phyloP scores from a whole-genome alignment of 2,797 vertebrate genomes.

The Phataginus tetradactyla region DNA sequence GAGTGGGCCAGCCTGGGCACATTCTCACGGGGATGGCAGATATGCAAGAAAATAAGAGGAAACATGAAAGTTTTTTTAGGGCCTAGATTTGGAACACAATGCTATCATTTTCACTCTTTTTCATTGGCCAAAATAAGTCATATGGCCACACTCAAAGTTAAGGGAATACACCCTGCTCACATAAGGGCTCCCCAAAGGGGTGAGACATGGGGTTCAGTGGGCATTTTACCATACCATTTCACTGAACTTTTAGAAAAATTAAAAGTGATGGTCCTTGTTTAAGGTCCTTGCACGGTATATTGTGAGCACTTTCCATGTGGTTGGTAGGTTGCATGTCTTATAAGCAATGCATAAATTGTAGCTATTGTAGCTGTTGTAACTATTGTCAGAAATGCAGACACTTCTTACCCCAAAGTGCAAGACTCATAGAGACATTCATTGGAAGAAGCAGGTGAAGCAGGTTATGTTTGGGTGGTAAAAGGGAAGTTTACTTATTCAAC shows the following conservation, averaged over 20 bases:
- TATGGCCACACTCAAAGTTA: neutral
- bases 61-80: neutral
- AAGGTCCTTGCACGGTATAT: neutral
- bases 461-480: neutral
- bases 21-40: neutral
- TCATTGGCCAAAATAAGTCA: neutral
- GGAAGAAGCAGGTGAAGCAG: neutral
- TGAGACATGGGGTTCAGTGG: neutral
- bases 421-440: neutral
- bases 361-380: neutral
- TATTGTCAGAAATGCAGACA: neutral
- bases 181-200: neutral
- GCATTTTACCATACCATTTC: neutral
- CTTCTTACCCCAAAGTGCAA: neutral
- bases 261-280: neutral
- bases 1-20: neutral
- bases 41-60: neutral
- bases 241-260: neutral
- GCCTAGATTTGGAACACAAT: neutral
- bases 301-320: neutral
- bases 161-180: neutral
- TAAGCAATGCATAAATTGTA: neutral
- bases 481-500: neutral
- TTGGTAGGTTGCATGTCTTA: neutral
- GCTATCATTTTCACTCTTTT: neutral